Percentiles rank a stretch among this genome's conserved stretches.
Evolutionary conservation across 2,113 vertebrate genomes (phyloP).

Genomic region (Antechinus flavipes): DNA sequence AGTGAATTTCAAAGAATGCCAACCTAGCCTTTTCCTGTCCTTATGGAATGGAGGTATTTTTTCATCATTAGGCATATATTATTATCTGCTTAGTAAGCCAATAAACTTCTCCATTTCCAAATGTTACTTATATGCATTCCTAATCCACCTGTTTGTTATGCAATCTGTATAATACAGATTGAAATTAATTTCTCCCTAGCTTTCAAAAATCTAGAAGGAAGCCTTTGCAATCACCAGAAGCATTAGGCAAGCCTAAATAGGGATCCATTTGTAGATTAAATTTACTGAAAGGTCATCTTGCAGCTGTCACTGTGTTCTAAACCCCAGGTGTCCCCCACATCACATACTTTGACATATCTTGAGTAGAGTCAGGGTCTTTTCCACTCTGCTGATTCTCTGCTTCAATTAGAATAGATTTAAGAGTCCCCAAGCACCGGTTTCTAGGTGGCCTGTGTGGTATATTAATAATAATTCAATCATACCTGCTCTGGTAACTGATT

Average conservation of each 20-base stretch:
- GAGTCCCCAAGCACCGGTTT: conserved; percentile 75
- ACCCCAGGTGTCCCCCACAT: conserved; percentile 65
- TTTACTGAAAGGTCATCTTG: conserved; percentile 87
- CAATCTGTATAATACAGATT: conserved; percentile 63
- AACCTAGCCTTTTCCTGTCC: conserved; percentile 64
- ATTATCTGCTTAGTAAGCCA: conserved; percentile 70
- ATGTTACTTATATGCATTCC: conserved; percentile 68
- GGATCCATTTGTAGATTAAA: conserved; percentile 93
- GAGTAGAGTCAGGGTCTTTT: conserved; percentile 87
- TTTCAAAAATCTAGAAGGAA: conserved; percentile 79
- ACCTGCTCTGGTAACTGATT: conserved; percentile 73
- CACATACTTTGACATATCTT: conserved; percentile 77
- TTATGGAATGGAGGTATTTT: conserved; percentile 64
- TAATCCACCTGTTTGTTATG: conserved; percentile 78
- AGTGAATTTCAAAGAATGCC: conserved; percentile 52
- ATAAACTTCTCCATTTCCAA: conserved; percentile 70
- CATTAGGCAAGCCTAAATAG: conserved; percentile 89
- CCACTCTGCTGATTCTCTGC: conserved; percentile 87
- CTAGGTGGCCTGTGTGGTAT: conserved; percentile 67
- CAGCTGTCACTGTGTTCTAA: conserved; percentile 83
- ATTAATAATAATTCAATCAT: conserved; percentile 82
- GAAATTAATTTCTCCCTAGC: conserved; percentile 81
- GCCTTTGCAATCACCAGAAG: conserved; percentile 83
- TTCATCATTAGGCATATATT: conserved; percentile 55
- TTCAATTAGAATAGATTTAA: conserved; percentile 88